Conservation (phyloP, 2,797 vertebrate species). For the Channa striata region DNA sequence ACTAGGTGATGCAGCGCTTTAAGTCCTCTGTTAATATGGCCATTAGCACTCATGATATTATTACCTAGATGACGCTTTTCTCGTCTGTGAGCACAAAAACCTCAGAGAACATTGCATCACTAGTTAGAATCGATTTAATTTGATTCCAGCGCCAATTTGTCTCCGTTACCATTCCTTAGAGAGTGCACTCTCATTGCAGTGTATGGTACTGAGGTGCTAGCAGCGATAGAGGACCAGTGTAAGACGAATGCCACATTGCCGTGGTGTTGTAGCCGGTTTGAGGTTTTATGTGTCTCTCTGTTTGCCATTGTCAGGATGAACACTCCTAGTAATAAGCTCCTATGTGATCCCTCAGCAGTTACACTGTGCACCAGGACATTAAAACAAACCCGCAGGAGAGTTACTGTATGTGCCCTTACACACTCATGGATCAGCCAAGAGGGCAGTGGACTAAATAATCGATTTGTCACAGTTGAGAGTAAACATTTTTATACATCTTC, state of each 20-base stretch:
- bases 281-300: slow-evolving; percentile 66
- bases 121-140: slow-evolving; percentile 12
- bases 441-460: slow-evolving; percentile 71
- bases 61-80: slow-evolving; percentile 23
- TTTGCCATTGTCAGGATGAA: slow-evolving; percentile 68
- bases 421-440: slow-evolving; percentile 67
- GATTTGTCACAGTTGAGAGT: slow-evolving; percentile 72
- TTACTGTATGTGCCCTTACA: slow-evolving; percentile 52
- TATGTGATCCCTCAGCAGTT: slow-evolving; percentile 77
- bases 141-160: slow-evolving; percentile 18
- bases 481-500: slow-evolving; percentile 60
- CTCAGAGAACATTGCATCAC: slow-evolving; percentile 18
- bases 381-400: slow-evolving; percentile 69
- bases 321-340: slow-evolving; percentile 73
- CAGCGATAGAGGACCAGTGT: slow-evolving; percentile 18
- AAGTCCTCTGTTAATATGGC: slow-evolving; percentile 12
- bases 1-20: slow-evolving; percentile 13
- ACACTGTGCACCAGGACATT: slow-evolving; percentile 65
- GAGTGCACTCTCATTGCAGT: background rate
- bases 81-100: slow-evolving; percentile 20
- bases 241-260: slow-evolving; percentile 45
- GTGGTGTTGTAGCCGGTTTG: slow-evolving; percentile 61
- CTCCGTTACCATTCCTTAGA: background rate
- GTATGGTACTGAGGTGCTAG: background rate
- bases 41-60: slow-evolving; percentile 21